Evolutionary conservation across 1,140 invertebrate genomes (phyloP), one percentile per base, ranked within the genome.

Genomic region (Plutomurus gul): DNA sequence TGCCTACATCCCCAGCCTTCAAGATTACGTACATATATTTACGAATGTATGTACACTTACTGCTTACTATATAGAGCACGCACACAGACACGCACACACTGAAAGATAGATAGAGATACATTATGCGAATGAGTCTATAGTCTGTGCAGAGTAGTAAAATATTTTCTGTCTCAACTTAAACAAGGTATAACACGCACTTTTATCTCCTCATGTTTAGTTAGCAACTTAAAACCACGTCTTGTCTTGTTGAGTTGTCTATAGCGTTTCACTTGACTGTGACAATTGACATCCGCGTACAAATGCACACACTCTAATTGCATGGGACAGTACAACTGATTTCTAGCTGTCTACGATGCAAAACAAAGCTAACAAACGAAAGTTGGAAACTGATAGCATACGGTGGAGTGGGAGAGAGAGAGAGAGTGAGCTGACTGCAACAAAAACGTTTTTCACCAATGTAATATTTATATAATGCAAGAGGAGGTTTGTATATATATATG

Each of bases 261-360:
- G 8, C 30, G 56, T 65, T 36, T 27, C 13, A 65, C 56, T 60
- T n/a, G n/a, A n/a, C 13, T n/a, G n/a, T 36, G 56, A 65, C 56
- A 65, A 65, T 65, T 65, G 56, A 65, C 56, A 65, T 65, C 27
- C 27, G 27, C 36, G 56, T 65, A 30, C 27, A 65, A 65, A 25
- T 65, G 56, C 18, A 27, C 27, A 13, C 27, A 36, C 56, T 65
- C 36, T 65, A 65, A 65, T 65, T 65, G 36, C 56, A 65, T n/a
- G n/a, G 56, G 56, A 65, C 56, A 65, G 51, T 27, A 25, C 22
- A 65, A 65, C 27, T 27, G 56, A 65, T 65, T 65, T 18, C 36
- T 30, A 65, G 27, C 56, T 65, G 27, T 33, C 16, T 65, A 33
- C 30, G 18, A 65, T 33, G 36, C 56, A 65, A 65, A 33, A 65